These are phyloP conservation scores for Tinea trinotella DNA, from an alignment of 2,888 invertebrate genomes.

Conservation along the genomic window DNA sequence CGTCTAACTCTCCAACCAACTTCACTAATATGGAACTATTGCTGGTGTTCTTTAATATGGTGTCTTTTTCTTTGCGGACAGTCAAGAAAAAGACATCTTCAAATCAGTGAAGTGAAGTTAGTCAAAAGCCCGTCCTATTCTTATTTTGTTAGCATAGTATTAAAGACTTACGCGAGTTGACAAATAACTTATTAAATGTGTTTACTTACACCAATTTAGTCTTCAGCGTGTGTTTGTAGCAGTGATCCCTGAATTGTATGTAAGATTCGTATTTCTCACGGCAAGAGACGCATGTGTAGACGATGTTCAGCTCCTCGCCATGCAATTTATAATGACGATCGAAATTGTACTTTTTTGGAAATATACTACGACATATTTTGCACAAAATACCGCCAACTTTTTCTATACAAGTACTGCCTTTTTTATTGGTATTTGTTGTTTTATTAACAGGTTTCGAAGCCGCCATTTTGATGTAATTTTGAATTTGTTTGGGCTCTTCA, in stretches of 20 bases:
- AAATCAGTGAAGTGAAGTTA: no score
- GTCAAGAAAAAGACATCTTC: no score
- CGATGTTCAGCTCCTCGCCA: constrained; percentile 33
- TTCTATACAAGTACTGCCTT: constrained; percentile 42
- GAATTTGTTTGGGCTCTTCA: not conserved
- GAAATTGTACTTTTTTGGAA: constrained; percentile 64
- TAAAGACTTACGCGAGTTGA: no score
- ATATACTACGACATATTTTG: constrained; percentile 65
- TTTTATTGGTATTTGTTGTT: not conserved
- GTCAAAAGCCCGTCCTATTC: no score
- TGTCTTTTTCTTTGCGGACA: no score
- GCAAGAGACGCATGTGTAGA: constrained; percentile 73
- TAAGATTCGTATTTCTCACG: constrained; percentile 66
- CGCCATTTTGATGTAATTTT: not conserved
- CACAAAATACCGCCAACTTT: constrained; percentile 70
- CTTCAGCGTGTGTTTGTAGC: constrained; percentile 71
- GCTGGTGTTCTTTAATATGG: no score
- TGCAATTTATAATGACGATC: constrained; percentile 66
- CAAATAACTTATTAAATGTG: not conserved
- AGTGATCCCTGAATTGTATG: constrained; percentile 72
- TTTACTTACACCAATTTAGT: constrained; percentile 66
- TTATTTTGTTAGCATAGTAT: no score
- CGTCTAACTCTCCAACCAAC: no score
- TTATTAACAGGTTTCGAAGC: not conserved
- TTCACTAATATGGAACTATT: no score